Conservation (phyloP, 2,888 invertebrate genomes). For the Ditula angustiorana region DNA sequence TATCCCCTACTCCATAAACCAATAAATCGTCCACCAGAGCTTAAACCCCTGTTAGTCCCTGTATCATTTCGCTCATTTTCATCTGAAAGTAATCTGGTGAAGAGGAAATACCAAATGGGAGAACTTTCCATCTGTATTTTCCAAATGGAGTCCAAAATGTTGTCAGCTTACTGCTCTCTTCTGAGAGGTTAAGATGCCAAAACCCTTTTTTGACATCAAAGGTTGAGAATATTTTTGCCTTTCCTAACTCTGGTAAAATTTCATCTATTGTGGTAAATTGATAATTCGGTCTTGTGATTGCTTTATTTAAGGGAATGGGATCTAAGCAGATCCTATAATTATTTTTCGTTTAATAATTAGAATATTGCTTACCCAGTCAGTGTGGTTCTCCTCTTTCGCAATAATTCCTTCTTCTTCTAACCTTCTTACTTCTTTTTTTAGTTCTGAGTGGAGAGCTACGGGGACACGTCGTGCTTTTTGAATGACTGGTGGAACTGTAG, state of each 20-base stretch:
- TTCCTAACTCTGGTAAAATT: neutral
- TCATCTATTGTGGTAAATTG: neutral
- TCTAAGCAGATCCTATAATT: neutral
- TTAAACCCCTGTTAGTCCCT: neutral
- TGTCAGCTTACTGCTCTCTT: neutral
- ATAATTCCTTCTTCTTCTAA: too few species aligned
- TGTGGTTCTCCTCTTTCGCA: too few species aligned
- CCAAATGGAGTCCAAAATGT: neutral
- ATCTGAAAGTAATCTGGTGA: neutral
- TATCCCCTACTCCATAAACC: neutral
- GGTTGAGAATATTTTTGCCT: neutral
- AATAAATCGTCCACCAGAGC: neutral
- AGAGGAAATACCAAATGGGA: neutral
- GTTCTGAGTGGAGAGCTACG: too few species aligned
- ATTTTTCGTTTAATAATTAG: neutral
- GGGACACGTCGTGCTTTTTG: too few species aligned
- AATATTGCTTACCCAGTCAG: neutral
- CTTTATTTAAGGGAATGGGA: conserved; percentile 1
- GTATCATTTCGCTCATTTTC: neutral
- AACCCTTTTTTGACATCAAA: neutral
- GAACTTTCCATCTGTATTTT: neutral
- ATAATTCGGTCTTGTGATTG: neutral
- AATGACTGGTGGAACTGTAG: too few species aligned
- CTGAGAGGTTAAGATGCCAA: neutral
- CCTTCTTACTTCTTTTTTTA: too few species aligned